Conservation (phyloP, 2,797 vertebrate species). For the Huso huso region DNA sequence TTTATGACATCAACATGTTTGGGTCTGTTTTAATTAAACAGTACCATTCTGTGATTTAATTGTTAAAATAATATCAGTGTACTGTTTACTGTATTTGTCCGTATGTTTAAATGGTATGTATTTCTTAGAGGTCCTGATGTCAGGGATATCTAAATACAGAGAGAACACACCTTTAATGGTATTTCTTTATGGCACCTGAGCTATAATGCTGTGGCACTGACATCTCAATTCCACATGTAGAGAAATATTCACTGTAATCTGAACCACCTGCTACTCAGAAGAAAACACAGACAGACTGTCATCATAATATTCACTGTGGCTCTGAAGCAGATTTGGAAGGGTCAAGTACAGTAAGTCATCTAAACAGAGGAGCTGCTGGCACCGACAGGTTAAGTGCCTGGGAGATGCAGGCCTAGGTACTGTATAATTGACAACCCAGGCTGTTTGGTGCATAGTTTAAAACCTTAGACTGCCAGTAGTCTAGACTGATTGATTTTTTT, state of each 20-base stretch:
- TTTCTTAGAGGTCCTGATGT: too few relatives aligned
- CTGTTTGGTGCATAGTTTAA: background rate
- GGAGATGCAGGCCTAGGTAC: background rate
- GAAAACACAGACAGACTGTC: background rate
- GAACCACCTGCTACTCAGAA: background rate
- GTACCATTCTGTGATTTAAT: too few relatives aligned
- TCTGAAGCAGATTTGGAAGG: background rate
- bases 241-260: background rate
- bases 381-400: background rate
- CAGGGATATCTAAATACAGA: too few relatives aligned
- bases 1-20: too few relatives aligned
- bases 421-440: background rate
- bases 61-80: too few relatives aligned
- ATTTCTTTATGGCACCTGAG: too few relatives aligned
- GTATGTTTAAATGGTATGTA: too few relatives aligned
- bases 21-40: too few relatives aligned
- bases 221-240: background rate
- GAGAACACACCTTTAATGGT: too few relatives aligned
- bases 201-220: background rate
- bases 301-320: background rate
- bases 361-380: background rate
- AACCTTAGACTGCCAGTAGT: background rate
- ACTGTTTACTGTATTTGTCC: too few relatives aligned
- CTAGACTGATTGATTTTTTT: conserved; percentile 4
- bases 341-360: background rate